These are phyloP conservation scores for Gastrophryne carolinensis DNA, from an alignment of 2,797 vertebrate species.

Conservation along the genomic window DNA sequence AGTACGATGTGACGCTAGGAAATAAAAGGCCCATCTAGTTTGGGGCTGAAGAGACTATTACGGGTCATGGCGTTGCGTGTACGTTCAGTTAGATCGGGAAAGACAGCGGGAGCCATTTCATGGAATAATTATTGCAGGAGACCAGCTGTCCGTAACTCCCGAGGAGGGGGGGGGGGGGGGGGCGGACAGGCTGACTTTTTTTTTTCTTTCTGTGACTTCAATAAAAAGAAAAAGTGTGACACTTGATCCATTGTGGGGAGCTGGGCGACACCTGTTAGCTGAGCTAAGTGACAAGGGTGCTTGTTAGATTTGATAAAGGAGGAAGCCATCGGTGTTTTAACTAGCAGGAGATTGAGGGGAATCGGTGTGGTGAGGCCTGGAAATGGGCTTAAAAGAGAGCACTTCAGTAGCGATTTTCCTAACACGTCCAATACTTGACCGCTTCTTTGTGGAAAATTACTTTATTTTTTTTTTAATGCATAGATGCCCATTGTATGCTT, in stretches of 20 bases:
- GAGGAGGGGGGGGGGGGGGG: too few relatives aligned
- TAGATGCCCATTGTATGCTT: too few relatives aligned
- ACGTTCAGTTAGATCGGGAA: not conserved
- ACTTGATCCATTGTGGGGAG: conserved; percentile 41
- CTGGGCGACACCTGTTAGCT: conserved; percentile 47
- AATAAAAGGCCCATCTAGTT: too few relatives aligned
- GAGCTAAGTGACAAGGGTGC: conserved; percentile 42
- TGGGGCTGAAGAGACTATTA: not conserved
- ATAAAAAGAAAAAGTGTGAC: conserved; percentile 39
- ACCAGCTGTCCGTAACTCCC: conserved; percentile 85
- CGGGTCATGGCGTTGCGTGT: not conserved
- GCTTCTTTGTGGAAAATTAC: too few relatives aligned
- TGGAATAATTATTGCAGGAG: conserved; percentile 83
- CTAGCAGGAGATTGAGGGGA: conserved; percentile 27
- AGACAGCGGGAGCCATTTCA: conserved; percentile 76
- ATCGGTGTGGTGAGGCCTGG: conserved; percentile 4
- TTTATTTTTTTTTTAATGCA: too few relatives aligned
- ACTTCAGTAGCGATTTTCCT: too few relatives aligned
- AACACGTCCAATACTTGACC: too few relatives aligned
- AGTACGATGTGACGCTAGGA: too few relatives aligned
- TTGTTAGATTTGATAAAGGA: conserved; percentile 37
- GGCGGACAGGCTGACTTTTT: conserved; percentile 54
- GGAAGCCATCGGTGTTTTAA: not conserved
- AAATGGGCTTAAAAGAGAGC: too few relatives aligned
- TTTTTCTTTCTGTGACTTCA: conserved; percentile 64